Base-by-base conservation (phyloP, 2,113 vertebrate genomes). In the Lepisosteus osseus region DNA sequence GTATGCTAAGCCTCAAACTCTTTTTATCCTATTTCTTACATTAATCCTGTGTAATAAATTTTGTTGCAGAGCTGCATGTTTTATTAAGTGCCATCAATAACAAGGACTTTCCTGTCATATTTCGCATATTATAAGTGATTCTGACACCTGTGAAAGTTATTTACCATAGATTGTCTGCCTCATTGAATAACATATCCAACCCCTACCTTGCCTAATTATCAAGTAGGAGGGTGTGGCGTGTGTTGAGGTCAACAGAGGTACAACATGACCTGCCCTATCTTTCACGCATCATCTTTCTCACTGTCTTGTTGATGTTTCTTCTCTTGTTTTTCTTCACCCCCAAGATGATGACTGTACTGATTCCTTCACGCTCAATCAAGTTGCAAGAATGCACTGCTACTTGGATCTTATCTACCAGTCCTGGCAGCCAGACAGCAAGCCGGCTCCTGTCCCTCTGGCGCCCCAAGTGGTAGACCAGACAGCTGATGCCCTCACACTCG, bases 331-430 rank as follows among this genome's bases (percentile, higher is more conserved):
- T n/a, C 64, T 41, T 9, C 54, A 4, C 54, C 73, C 86, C 84
- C 3, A 87, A 99, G 97, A 99, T 0, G 97, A 99, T 12, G 93
- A 96, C 86, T 99, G 97, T 78, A 99, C 97, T 0, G 85, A 98
- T 86, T 98, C 96, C 73, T 99, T 99, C 92, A 99, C 97, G 0
- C 92, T 95, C 81, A 99, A 99, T 89, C 97, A 99, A 82, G 95
- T 98, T 47, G 94, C 97, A 42, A 92, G 97, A 81, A 99, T 99
- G 97, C 97, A 99, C 83, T 99, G 97, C 82, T 99, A 99, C 89
- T 81, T 99, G 91, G 97, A 99, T 80, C 92, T 98, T 0, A 91
- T 98, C 65, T 99, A 98, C 82, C 96, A 97, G 86, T 91, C 92
- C 76, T 99, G 97, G 97, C 96, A 97, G 82, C 92, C 92, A 0